These are phyloP conservation scores for Nymphalis io DNA, from an alignment of 1,140 invertebrate species.

Conservation along the genomic window DNA sequence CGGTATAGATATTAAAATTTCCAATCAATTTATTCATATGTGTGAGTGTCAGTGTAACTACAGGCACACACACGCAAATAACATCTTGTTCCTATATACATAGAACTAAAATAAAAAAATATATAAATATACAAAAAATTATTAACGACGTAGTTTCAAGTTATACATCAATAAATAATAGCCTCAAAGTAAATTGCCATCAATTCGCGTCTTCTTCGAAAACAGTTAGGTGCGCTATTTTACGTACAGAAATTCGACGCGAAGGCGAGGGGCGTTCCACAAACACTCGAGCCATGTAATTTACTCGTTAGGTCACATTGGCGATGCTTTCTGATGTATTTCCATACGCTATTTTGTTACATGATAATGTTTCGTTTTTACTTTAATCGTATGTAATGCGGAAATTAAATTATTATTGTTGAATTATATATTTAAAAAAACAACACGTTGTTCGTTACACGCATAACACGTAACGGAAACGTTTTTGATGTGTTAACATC, in stretches of 20 bases:
- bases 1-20: too few species aligned
- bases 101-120: too few species aligned
- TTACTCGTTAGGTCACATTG: constrained; percentile 55
- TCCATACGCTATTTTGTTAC: constrained; percentile 11
- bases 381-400: neutral
- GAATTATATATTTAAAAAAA: neutral
- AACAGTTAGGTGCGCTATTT: constrained; percentile 30
- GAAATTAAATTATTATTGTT: neutral
- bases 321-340: constrained; percentile 42
- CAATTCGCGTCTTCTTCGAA: constrained; percentile 23
- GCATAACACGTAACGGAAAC: too few species aligned
- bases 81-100: too few species aligned
- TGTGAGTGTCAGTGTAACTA: too few species aligned
- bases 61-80: too few species aligned
- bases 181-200: constrained; percentile 13
- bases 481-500: too few species aligned
- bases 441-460: too few species aligned
- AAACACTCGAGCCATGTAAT: constrained; percentile 54
- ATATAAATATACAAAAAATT: neutral
- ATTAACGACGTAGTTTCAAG: neutral
- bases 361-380: constrained; percentile 1
- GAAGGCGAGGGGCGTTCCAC: constrained; percentile 46
- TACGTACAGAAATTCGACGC: constrained; percentile 20
- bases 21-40: too few species aligned
- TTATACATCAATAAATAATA: constrained; percentile 3